Evolutionary conservation across 2,888 invertebrate species (phyloP), one percentile per base, ranked within the genome.

Genomic region (Hesperia comma): DNA sequence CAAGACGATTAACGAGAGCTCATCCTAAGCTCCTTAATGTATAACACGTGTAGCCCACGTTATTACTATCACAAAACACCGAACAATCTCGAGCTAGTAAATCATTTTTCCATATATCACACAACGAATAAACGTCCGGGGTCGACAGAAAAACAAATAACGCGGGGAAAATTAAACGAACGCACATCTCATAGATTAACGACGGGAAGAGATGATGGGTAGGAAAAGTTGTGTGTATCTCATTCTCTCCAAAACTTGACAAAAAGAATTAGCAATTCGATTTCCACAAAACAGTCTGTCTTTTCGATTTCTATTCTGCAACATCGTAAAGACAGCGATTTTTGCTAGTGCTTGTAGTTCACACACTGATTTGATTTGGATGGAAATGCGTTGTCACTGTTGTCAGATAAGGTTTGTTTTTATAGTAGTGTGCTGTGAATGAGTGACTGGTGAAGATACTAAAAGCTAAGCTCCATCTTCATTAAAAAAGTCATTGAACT

Each of bases 111-210:
- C 67, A 69, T 56, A 67, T 69, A 72, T 74, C 71, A 73, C 66
- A 71, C 62, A 73, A 72, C 71, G 70, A 71, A 72, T 70, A 72
- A 69, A 68, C 72, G 74, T 74, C 75, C 71, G 37, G 10, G 64
- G 53, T 62, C 61, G 71, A 73, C 74, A 72, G 68, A 68, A 51
- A 70, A 71, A 71, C 71, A 70, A 74, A 75, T 73, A 75, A 68
- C 63, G 61, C 58, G 66, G 57, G 64, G 61, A 61, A 61, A 46
- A 76, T 74, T 73, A 71, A 69, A 61, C 66, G 69, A 69, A 66
- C 67, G 60, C 58, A 49, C 49, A 26, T 51, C 51, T 51, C 51
- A 51, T 51, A 51, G 51, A 51, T 21, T 51, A 51, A 26, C 51
- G 49, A 19, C 21, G 5, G 12, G 51, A 51, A 51, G 21, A 51